Percentiles rank a stretch among this genome's conserved stretches.
These are phyloP conservation scores for Meloidogyne chitwoodi DNA, from an alignment of 1,140 invertebrate genomes.

Conservation along the genomic window DNA sequence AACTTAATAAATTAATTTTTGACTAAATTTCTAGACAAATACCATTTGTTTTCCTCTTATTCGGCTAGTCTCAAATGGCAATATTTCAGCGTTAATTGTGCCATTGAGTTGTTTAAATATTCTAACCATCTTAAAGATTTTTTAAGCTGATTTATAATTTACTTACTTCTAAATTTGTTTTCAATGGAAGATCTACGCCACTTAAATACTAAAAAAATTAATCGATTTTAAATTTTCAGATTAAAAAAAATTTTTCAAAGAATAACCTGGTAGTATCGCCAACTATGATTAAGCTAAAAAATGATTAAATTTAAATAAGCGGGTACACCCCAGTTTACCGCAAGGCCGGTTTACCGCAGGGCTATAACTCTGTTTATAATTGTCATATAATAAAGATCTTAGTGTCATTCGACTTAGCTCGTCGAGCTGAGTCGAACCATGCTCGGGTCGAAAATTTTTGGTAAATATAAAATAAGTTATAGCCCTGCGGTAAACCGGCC, in stretches of 20 bases:
- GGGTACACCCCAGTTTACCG: too few species aligned
- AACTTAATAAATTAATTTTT: not conserved
- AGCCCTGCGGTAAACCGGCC: too few species aligned
- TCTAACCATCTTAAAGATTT: slow-evolving; percentile 51
- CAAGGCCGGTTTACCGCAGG: too few species aligned
- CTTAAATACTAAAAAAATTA: slow-evolving; percentile 32
- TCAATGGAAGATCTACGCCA: slow-evolving; percentile 47
- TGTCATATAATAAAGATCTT: too few species aligned
- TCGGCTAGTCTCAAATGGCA: not conserved
- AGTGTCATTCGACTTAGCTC: too few species aligned
- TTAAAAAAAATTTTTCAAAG: not conserved
- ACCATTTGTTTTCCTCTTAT: slow-evolving; percentile 1
- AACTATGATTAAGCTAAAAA: slow-evolving; percentile 29
- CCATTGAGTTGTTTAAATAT: slow-evolving; percentile 49
- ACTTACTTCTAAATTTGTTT: slow-evolving; percentile 54
- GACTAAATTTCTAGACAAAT: not conserved
- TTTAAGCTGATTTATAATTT: slow-evolving; percentile 5
- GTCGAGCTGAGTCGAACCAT: too few species aligned
- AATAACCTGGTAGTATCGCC: slow-evolving; percentile 48
- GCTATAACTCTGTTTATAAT: too few species aligned
- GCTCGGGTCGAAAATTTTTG: too few species aligned
- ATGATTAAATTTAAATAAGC: not conserved
- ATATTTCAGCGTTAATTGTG: slow-evolving; percentile 41
- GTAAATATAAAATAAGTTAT: too few species aligned
- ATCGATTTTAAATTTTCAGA: not conserved